Evolutionary conservation across 53 echinoderm and acorn worm species (phyloP).

Genomic region (Arbacia lixula): DNA sequence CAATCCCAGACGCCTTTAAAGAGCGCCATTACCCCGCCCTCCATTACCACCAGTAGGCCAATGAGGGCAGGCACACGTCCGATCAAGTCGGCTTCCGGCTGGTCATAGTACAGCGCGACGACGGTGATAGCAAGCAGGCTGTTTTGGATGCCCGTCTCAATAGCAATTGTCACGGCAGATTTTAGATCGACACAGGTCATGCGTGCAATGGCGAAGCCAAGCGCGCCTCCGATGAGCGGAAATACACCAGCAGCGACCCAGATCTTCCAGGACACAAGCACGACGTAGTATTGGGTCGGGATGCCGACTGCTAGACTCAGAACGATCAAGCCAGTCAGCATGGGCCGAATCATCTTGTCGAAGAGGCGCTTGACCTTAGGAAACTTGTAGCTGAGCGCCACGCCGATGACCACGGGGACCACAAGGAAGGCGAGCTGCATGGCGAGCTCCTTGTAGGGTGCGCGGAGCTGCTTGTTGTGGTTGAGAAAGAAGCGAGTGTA

Average conservation of each 20-base stretch:
- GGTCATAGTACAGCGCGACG: slow-evolving; percentile 48
- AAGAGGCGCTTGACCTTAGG: slow-evolving; percentile 43
- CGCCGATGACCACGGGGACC: slow-evolving; percentile 51
- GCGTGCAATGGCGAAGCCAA: slow-evolving; percentile 40
- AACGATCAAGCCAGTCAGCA: slow-evolving; percentile 31
- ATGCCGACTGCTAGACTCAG: slow-evolving; percentile 47
- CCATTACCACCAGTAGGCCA: slow-evolving; percentile 52
- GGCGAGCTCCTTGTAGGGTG: slow-evolving; percentile 42
- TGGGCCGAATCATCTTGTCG: slow-evolving; percentile 53
- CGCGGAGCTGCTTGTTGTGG: slow-evolving; percentile 40
- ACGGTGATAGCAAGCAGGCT: slow-evolving; percentile 58
- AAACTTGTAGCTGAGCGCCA: slow-evolving; percentile 49
- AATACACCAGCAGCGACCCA: slow-evolving; percentile 45
- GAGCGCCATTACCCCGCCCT: slow-evolving; percentile 40
- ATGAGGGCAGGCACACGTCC: slow-evolving; percentile 55
- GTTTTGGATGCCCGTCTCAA: slow-evolving; percentile 64
- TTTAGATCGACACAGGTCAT: background rate
- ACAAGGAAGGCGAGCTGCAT: slow-evolving; percentile 55
- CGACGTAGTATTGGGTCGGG: slow-evolving; percentile 60
- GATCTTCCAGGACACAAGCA: slow-evolving; percentile 43
- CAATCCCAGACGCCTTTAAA: slow-evolving; percentile 5
- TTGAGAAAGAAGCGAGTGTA: slow-evolving; percentile 44
- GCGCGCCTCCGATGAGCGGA: slow-evolving; percentile 50
- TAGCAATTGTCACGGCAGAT: slow-evolving; percentile 53
- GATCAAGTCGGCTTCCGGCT: slow-evolving; percentile 59